Evolutionary conservation across 2,113 vertebrate species (phyloP).

Genomic region (Panthera leo): DNA sequence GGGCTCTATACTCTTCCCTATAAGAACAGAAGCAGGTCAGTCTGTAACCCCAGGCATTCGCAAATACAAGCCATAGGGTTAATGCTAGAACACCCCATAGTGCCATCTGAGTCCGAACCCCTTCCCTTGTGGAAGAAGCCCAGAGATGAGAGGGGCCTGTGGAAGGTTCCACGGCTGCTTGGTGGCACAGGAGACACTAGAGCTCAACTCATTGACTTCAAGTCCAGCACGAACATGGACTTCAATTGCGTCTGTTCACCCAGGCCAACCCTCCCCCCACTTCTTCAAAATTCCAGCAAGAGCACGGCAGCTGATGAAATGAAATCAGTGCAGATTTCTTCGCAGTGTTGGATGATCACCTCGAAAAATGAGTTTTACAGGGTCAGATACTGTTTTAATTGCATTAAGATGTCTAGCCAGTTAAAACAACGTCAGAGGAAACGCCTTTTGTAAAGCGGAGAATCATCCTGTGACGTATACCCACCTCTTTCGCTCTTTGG

Average conservation of each 20-base stretch:
- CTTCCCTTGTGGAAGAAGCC: background rate
- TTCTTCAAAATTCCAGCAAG: background rate
- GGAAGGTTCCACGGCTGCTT: background rate
- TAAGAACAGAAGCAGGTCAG: background rate
- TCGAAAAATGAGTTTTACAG: background rate
- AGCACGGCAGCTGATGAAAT: background rate
- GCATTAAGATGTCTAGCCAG: background rate
- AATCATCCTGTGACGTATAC: background rate
- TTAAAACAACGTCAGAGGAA: background rate
- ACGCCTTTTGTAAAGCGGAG: background rate
- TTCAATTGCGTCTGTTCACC: too few relatives aligned
- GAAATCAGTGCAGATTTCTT: background rate
- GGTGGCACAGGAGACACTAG: background rate
- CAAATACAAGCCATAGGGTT: background rate
- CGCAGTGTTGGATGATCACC: background rate
- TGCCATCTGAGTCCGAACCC: background rate
- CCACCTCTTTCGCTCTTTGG: background rate
- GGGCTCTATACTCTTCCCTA: background rate
- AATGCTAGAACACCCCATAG: background rate
- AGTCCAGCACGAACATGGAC: background rate
- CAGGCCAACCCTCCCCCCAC: fast-evolving
- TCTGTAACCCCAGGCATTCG: background rate
- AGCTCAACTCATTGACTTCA: background rate
- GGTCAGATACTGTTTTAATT: background rate
- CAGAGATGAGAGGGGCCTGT: background rate